Conservation (phyloP, 2,888 invertebrate species). For the Eremobia ochroleuca region DNA sequence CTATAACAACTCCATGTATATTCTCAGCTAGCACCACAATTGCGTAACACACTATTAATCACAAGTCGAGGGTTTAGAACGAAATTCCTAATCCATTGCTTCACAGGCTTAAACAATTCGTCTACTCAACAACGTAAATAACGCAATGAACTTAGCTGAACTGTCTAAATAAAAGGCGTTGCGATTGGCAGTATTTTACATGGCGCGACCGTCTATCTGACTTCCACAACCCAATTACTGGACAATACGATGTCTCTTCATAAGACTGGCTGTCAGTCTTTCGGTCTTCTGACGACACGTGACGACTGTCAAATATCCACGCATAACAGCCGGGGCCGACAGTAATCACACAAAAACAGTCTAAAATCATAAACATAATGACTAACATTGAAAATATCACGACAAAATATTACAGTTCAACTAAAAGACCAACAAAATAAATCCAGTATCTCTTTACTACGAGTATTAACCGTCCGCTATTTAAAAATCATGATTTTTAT, state of each 20-base stretch:
- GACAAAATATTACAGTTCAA: constrained; percentile 6
- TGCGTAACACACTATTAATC: not conserved
- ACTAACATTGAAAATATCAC: constrained; percentile 10
- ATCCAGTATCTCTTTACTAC: constrained; percentile 41
- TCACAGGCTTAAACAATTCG: not conserved
- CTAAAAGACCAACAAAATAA: constrained; percentile 41
- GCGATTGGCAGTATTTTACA: not conserved
- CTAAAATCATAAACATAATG: not conserved
- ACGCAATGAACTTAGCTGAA: not conserved
- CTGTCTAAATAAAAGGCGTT: not conserved
- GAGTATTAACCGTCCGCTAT: constrained; percentile 44
- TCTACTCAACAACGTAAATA: not conserved
- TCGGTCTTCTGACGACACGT: not conserved
- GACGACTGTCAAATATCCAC: not conserved
- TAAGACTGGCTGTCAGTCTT: not conserved
- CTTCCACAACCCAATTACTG: not conserved
- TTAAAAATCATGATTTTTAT: constrained; percentile 51
- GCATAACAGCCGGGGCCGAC: not conserved
- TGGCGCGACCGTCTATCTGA: not conserved
- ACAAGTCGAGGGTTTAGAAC: not conserved
- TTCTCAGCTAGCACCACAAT: not conserved
- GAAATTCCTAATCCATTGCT: not conserved
- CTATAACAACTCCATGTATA: not conserved
- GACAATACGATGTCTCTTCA: not conserved
- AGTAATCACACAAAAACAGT: no score